A percentile compares a stretch with the other conserved stretches of the same genome.
These are phyloP conservation scores for Sebastes matsubarae DNA, from an alignment of 2,797 vertebrate genomes.

Conservation along the genomic window DNA sequence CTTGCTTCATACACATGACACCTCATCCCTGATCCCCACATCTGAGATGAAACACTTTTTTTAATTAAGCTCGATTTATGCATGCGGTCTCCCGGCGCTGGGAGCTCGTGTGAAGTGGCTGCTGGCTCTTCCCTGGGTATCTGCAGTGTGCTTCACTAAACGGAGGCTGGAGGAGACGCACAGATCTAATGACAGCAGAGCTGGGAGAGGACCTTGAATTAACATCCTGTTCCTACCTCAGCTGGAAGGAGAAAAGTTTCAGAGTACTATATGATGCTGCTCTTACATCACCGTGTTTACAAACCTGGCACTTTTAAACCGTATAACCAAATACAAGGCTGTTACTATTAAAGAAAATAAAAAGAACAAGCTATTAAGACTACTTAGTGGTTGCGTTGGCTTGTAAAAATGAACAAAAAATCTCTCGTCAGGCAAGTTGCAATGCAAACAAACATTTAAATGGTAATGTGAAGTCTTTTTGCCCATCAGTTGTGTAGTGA, in stretches of 20 bases:
- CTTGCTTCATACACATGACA: conserved; percentile 41
- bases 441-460: conserved; percentile 37
- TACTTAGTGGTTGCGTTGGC: neutral
- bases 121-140: conserved; percentile 56
- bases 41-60: conserved; percentile 63
- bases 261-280: neutral
- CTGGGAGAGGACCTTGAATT: conserved; percentile 25
- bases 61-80: conserved; percentile 70
- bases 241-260: neutral
- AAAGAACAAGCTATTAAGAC: neutral
- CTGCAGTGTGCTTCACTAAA: conserved; percentile 44
- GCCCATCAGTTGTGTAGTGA: conserved; percentile 24
- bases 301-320: neutral
- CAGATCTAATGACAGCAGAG: conserved; percentile 28
- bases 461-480: conserved; percentile 31
- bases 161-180: conserved; percentile 33
- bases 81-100: conserved; percentile 36
- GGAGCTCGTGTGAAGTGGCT: conserved; percentile 62
- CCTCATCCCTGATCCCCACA: conserved; percentile 46
- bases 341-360: neutral
- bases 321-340: neutral
- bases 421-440: neutral
- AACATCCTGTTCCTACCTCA: conserved; percentile 5
- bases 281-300: neutral
- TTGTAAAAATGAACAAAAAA: conserved; percentile 9